Conservation (phyloP, 1,140 invertebrate genomes). For the Diabrotica virgifera region DNA sequence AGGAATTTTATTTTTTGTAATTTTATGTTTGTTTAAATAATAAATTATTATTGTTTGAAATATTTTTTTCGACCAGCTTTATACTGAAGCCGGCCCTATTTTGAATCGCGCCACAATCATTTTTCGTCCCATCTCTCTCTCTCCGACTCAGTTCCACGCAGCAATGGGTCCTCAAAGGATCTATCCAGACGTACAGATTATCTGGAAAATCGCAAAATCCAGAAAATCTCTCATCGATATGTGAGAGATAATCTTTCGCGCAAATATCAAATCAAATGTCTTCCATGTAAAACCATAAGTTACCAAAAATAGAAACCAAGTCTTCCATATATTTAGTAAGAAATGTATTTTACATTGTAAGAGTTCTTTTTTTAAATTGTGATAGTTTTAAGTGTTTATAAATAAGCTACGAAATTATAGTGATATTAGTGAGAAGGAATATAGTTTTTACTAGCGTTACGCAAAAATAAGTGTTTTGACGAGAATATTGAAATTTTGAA, state of each 20-base stretch:
- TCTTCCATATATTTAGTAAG: slow-evolving; percentile 38
- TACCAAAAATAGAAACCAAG: slow-evolving; percentile 24
- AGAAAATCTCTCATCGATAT: slow-evolving; percentile 9
- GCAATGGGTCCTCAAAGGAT: slow-evolving; percentile 11
- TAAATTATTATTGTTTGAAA: too few relatives aligned
- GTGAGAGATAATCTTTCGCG: slow-evolving; percentile 14
- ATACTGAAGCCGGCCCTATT: background rate
- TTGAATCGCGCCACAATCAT: slow-evolving; percentile 17
- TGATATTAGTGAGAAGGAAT: too few relatives aligned
- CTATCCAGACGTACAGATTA: slow-evolving; percentile 8
- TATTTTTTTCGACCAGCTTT: too few relatives aligned
- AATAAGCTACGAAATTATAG: too few relatives aligned
- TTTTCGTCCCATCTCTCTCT: slow-evolving; percentile 22
- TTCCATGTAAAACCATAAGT: slow-evolving; percentile 38
- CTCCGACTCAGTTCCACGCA: slow-evolving; percentile 3
- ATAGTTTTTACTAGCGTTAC: too few relatives aligned
- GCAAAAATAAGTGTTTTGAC: too few relatives aligned
- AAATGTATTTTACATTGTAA: slow-evolving; percentile 5
- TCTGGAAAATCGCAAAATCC: slow-evolving; percentile 10
- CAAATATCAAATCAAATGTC: slow-evolving; percentile 39
- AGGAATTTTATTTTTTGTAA: too few relatives aligned
- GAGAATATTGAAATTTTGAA: too few relatives aligned
- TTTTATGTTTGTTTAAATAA: too few relatives aligned
- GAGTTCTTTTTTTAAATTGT: slow-evolving; percentile 9
- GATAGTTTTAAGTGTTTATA: background rate